These are phyloP conservation scores for Carassius auratus DNA, from an alignment of 2,113 vertebrate genomes.

Conservation along the genomic window DNA sequence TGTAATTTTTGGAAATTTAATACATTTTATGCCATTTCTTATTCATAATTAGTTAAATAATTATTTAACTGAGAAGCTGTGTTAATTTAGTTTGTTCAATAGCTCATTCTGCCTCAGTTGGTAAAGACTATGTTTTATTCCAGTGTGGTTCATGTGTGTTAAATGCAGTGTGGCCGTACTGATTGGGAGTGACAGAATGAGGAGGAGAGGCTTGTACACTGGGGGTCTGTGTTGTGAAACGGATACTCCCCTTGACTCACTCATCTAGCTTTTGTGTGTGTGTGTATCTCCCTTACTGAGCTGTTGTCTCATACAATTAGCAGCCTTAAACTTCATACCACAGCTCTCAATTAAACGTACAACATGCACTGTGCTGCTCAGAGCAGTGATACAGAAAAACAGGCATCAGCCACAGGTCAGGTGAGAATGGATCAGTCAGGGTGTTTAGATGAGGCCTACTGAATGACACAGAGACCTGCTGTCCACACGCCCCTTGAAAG, in stretches of 20 bases:
- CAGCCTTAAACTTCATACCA: background rate
- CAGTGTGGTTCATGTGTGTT: conserved; percentile 28
- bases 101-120: background rate
- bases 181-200: conserved; percentile 53
- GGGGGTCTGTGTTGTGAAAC: conserved; percentile 3
- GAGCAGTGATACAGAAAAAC: background rate
- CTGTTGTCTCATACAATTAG: conserved; percentile 36
- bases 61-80: background rate
- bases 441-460: background rate
- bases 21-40: background rate
- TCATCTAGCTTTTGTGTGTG: background rate
- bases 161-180: conserved; percentile 19
- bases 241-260: conserved; percentile 29
- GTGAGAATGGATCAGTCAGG: background rate
- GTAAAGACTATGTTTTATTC: conserved; percentile 3
- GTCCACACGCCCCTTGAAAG: background rate
- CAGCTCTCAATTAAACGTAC: background rate
- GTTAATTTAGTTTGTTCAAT: conserved; percentile 1
- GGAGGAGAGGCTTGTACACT: conserved; percentile 20
- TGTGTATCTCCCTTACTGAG: conserved; percentile 21
- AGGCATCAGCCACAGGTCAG: background rate
- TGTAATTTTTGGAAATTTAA: background rate
- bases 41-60: background rate
- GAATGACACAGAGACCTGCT: background rate
- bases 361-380: background rate